Evolutionary conservation across 2,113 vertebrate genomes (phyloP).

Genomic region (Lasiurus cinereus): DNA sequence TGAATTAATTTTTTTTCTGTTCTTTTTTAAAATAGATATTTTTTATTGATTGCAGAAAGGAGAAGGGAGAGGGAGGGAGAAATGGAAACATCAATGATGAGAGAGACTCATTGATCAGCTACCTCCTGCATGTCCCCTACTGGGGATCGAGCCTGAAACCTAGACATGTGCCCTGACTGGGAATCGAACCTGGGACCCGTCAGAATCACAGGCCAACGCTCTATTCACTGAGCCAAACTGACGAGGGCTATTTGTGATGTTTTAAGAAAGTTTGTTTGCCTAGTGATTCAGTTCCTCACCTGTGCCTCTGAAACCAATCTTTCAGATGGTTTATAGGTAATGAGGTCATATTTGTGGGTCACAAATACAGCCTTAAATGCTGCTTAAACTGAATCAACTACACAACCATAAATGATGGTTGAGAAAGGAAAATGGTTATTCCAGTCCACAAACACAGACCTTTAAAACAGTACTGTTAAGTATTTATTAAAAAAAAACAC

Average conservation of each 20-base stretch:
- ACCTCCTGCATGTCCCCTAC: no score
- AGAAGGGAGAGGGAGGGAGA: no score
- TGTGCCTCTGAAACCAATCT: neutral
- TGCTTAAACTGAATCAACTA: neutral
- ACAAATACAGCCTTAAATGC: neutral
- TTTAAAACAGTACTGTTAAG: neutral
- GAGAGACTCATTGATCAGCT: no score
- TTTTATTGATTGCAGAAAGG: no score
- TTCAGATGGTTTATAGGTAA: neutral
- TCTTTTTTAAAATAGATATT: neutral
- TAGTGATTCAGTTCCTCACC: neutral
- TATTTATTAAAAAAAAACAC: neutral
- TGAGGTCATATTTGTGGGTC: neutral
- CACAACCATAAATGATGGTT: neutral
- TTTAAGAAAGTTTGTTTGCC: neutral
- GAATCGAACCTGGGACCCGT: neutral
- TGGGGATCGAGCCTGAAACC: no score
- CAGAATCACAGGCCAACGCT: neutral
- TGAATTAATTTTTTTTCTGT: neutral
- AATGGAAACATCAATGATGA: no score
- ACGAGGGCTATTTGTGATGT: neutral
- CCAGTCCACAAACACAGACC: neutral
- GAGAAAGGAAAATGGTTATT: slow-evolving; percentile 29
- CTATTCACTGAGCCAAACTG: neutral
- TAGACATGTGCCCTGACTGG: neutral